These are phyloP conservation scores for Helicoverpa assulta DNA, from an alignment of 2,888 invertebrate genomes.

Conservation along the genomic window DNA sequence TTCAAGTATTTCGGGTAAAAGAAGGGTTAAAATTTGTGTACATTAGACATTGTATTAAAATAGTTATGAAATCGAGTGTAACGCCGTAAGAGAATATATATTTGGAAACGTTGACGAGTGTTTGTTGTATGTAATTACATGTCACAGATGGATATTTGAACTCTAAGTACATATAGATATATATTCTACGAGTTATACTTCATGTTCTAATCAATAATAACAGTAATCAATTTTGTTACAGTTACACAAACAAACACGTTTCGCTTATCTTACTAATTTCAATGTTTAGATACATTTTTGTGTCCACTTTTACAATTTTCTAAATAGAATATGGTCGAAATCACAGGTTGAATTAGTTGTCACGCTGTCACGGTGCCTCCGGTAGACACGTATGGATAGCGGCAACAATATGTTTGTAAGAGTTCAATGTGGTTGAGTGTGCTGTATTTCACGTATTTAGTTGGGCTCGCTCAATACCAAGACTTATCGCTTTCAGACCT, in stretches of 20 bases:
- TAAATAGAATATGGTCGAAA: conserved; percentile 55
- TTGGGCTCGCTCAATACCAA: conserved; percentile 89
- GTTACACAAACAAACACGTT: conserved; percentile 84
- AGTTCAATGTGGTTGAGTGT: conserved; percentile 82
- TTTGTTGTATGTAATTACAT: conserved; percentile 87
- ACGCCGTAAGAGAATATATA: conserved; percentile 88
- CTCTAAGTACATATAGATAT: conserved; percentile 79
- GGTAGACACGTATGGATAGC: conserved; percentile 58
- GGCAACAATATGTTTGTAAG: conserved; percentile 59
- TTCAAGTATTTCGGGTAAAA: conserved; percentile 86
- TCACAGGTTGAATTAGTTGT: conserved; percentile 60
- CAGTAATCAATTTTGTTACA: conserved; percentile 77
- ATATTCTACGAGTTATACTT: conserved; percentile 81
- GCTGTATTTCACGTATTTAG: conserved; percentile 84
- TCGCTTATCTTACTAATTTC: conserved; percentile 77
- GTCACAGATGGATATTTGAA: conserved; percentile 85
- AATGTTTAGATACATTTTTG: conserved; percentile 62
- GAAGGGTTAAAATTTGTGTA: conserved; percentile 86
- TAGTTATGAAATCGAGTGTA: conserved; percentile 86
- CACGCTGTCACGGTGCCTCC: conserved; percentile 77
- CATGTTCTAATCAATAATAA: conserved; percentile 79
- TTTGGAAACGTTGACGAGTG: conserved; percentile 88
- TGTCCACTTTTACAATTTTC: conserved; percentile 58
- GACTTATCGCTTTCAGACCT: conserved; percentile 88
- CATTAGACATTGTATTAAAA: conserved; percentile 87